Percentiles rank a stretch among this genome's conserved stretches.
Evolutionary conservation across 2,888 invertebrate species (phyloP).

Genomic region (Drosophila buzzatii): DNA sequence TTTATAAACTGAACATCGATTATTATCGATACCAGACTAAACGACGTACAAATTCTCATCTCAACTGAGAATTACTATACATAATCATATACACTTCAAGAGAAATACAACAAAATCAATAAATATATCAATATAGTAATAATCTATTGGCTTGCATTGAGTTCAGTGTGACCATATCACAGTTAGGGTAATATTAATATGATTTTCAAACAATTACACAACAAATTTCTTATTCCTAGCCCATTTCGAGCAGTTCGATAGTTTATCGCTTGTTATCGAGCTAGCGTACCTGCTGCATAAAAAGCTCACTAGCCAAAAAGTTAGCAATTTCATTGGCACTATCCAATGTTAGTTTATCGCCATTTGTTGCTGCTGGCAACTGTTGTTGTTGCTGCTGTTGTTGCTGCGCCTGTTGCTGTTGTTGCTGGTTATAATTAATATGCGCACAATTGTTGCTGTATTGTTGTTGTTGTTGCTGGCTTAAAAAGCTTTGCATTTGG

Average conservation of each 20-base stretch:
- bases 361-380: constrained; percentile 40
- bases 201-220: not conserved
- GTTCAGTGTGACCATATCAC: not conserved
- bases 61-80: not conserved
- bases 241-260: constrained; percentile 24
- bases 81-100: not conserved
- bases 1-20: not conserved
- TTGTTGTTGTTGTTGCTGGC: constrained; percentile 47
- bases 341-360: constrained; percentile 87
- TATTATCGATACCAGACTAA: not conserved
- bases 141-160: not conserved
- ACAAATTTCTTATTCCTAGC: not conserved
- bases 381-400: constrained; percentile 46
- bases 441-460: constrained; percentile 52
- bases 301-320: constrained; percentile 93
- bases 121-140: not conserved
- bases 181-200: not conserved
- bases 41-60: not conserved
- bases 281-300: constrained; percentile 91
- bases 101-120: not conserved
- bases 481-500: constrained; percentile 76
- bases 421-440: constrained; percentile 65
- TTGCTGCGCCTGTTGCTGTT: constrained; percentile 25
- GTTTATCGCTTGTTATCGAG: constrained; percentile 11
- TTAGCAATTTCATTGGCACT: constrained; percentile 92